Evolutionary conservation across 1,140 invertebrate species (phyloP).

Genomic region (Leptinotarsa lineolata): DNA sequence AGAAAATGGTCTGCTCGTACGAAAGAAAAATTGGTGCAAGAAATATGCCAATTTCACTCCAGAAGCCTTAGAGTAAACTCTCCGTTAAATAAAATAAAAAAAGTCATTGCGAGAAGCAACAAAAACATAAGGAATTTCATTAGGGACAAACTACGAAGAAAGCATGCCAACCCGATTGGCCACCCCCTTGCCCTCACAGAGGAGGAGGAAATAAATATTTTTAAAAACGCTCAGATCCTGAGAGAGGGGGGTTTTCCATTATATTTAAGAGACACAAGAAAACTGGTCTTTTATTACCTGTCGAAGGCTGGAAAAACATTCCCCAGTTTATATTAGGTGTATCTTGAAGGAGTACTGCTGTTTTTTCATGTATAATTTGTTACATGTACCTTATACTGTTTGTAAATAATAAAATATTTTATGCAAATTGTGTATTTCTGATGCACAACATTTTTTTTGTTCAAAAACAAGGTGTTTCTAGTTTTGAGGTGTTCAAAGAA

Average conservation of each 20-base stretch:
- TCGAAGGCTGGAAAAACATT: neutral
- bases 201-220: neutral
- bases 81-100: neutral
- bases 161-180: neutral
- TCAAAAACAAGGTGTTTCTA: no score
- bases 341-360: no score
- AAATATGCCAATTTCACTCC: neutral
- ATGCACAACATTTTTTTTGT: no score
- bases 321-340: neutral
- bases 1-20: neutral
- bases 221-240: neutral
- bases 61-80: neutral
- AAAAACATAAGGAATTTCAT: neutral
- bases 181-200: neutral
- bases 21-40: neutral
- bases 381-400: no score
- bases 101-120: neutral
- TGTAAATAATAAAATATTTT: no score
- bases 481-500: no score
- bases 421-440: no score
- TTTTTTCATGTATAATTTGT: no score
- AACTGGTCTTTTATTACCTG: neutral
- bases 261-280: neutral
- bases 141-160: neutral
- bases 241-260: neutral